Conservation (phyloP, 1,140 invertebrate species). For the Campoletis sonorensis region DNA sequence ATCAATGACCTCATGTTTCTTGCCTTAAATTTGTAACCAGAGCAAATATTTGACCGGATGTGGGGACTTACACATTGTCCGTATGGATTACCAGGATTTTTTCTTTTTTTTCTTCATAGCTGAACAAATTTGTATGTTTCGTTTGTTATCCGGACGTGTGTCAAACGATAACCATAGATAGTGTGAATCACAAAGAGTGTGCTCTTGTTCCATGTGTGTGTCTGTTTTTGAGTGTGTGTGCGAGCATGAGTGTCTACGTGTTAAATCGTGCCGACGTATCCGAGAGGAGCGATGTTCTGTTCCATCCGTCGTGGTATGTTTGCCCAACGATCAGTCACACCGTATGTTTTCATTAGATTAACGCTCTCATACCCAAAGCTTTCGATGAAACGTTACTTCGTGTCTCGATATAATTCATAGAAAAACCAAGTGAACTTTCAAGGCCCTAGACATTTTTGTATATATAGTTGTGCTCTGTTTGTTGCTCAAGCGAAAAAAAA, state of each 20-base stretch:
- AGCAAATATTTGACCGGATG: slow-evolving; percentile 17
- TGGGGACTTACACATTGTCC: neutral
- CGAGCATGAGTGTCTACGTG: too few species aligned
- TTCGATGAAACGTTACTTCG: neutral
- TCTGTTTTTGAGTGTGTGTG: neutral
- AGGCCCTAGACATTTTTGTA: neutral
- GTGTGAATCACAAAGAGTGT: neutral
- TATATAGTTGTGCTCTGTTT: neutral
- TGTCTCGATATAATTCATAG: neutral
- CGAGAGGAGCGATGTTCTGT: neutral
- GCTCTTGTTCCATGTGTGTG: neutral
- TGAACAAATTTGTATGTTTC: slow-evolving; percentile 21
- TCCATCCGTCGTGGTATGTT: neutral
- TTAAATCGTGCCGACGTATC: neutral
- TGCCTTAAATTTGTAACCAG: neutral
- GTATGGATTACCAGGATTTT: slow-evolving; percentile 2
- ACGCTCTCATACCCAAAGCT: neutral
- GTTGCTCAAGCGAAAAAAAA: slow-evolving; percentile 13
- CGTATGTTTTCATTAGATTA: slow-evolving; percentile 24
- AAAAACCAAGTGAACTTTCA: neutral
- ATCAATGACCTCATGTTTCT: neutral
- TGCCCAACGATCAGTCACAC: slow-evolving; percentile 21
- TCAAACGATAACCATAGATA: slow-evolving; percentile 11
- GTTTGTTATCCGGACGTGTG: slow-evolving; percentile 13
- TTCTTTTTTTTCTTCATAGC: slow-evolving; percentile 1